Percentiles rank a stretch among this genome's conserved stretches.
Conservation (phyloP, 2,888 invertebrate genomes). For the Clunio marinus region DNA sequence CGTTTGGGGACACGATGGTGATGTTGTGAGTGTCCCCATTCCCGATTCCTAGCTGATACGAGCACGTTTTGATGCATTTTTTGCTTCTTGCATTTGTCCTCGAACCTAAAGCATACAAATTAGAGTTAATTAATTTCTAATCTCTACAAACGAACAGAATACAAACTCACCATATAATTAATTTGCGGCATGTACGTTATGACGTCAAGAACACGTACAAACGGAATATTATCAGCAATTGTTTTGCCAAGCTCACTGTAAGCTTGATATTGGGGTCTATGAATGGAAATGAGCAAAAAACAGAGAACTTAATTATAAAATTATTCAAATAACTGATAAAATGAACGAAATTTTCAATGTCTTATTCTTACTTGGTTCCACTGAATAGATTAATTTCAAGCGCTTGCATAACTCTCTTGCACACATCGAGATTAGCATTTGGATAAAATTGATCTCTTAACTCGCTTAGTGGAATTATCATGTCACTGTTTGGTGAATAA, state of each 20-base stretch:
- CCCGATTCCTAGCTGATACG: slow-evolving; percentile 53
- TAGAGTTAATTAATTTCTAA: slow-evolving; percentile 38
- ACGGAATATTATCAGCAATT: slow-evolving; percentile 67
- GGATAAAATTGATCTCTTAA: slow-evolving; percentile 78
- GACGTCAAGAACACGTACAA: slow-evolving; percentile 78
- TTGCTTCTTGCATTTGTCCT: slow-evolving; percentile 46
- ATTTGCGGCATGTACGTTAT: slow-evolving; percentile 82
- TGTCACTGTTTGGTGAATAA: slow-evolving; percentile 68
- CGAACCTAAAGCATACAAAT: slow-evolving; percentile 42
- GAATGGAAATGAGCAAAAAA: slow-evolving; percentile 31
- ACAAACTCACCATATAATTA: slow-evolving; percentile 69
- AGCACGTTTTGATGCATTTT: slow-evolving; percentile 50
- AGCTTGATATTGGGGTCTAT: slow-evolving; percentile 69
- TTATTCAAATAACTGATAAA: slow-evolving; percentile 21
- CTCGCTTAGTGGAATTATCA: slow-evolving; percentile 77
- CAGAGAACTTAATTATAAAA: slow-evolving; percentile 31
- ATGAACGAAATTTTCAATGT: too few relatives aligned
- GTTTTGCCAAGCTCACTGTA: slow-evolving; percentile 72
- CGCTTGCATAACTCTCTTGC: slow-evolving; percentile 76
- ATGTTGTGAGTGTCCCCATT: slow-evolving; percentile 53
- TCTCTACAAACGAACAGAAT: slow-evolving; percentile 32
- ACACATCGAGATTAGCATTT: slow-evolving; percentile 65
- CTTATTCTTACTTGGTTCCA: slow-evolving; percentile 81
- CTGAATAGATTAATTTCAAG: slow-evolving; percentile 73
- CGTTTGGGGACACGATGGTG: slow-evolving; percentile 45